Percentiles rank a stretch among this genome's conserved stretches.
phyloP scores from a whole-genome alignment of 2,113 vertebrate genomes.

The Mugil cephalus region DNA sequence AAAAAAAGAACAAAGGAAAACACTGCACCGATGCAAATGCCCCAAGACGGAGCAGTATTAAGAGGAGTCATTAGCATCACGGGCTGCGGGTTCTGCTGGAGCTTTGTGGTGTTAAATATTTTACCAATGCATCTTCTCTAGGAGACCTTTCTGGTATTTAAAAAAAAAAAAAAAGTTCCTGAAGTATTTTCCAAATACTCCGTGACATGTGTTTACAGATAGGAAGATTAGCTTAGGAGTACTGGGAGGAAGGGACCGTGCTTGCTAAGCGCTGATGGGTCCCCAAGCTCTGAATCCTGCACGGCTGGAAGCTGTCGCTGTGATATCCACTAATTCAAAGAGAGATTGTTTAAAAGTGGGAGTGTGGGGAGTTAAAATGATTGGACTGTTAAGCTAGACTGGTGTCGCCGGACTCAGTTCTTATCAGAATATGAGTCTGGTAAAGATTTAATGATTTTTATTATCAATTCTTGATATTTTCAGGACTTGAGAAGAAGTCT shows the following conservation, averaged over 20 bases:
- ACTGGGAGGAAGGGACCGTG: conserved; percentile 18
- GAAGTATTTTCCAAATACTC: conserved; percentile 39
- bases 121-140: conserved; percentile 5
- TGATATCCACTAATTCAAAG: conserved; percentile 41
- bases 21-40: neutral
- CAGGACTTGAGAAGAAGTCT: too few species aligned
- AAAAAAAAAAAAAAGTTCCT: conserved; percentile 20
- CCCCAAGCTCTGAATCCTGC: conserved; percentile 16
- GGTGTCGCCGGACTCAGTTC: too few species aligned
- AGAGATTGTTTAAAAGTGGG: conserved; percentile 16
- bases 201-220: conserved; percentile 27
- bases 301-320: conserved; percentile 25
- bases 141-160: neutral
- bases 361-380: neutral
- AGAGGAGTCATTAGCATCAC: conserved; percentile 14
- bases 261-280: conserved; percentile 13
- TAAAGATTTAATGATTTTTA: too few species aligned
- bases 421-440: too few species aligned
- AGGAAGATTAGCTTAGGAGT: conserved; percentile 20
- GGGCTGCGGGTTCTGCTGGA: neutral
- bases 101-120: conserved; percentile 20
- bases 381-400: neutral
- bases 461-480: too few species aligned
- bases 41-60: neutral
- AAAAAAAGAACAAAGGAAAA: neutral